Evolutionary conservation across 2,888 invertebrate genomes (phyloP).

Genomic region (Diaprepes abbreviatus): DNA sequence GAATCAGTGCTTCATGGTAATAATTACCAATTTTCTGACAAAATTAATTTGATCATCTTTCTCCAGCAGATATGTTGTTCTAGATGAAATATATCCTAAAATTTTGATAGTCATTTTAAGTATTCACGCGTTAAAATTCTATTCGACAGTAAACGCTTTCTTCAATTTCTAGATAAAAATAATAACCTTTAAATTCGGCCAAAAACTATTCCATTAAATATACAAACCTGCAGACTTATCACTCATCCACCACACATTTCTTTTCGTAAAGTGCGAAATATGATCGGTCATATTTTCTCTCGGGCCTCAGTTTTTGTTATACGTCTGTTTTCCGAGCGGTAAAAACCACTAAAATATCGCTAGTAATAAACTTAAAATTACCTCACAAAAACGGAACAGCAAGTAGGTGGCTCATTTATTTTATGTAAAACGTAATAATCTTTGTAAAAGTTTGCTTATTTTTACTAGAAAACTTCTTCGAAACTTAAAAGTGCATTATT

Average conservation of each 20-base stretch:
- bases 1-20: too few species aligned
- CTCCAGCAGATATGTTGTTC: too few species aligned
- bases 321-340: slow-evolving; percentile 21
- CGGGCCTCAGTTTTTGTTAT: slow-evolving; percentile 14
- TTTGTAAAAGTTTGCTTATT: slow-evolving; percentile 11
- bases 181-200: too few species aligned
- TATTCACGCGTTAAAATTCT: too few species aligned
- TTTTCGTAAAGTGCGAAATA: slow-evolving; percentile 20
- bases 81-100: too few species aligned
- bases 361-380: slow-evolving; percentile 38
- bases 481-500: too few species aligned
- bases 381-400: slow-evolving; percentile 22
- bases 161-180: too few species aligned
- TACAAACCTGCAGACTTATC: slow-evolving; percentile 4
- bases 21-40: too few species aligned
- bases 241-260: slow-evolving; percentile 18
- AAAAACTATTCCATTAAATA: slow-evolving; percentile 1
- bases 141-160: too few species aligned
- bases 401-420: slow-evolving; percentile 15
- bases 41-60: too few species aligned
- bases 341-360: slow-evolving; percentile 35
- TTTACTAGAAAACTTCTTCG: neutral
- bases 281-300: slow-evolving; percentile 15
- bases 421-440: neutral
- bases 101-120: too few species aligned